These are phyloP conservation scores for Willowsia nigromaculata DNA, from an alignment of 2,888 invertebrate species.

Conservation along the genomic window DNA sequence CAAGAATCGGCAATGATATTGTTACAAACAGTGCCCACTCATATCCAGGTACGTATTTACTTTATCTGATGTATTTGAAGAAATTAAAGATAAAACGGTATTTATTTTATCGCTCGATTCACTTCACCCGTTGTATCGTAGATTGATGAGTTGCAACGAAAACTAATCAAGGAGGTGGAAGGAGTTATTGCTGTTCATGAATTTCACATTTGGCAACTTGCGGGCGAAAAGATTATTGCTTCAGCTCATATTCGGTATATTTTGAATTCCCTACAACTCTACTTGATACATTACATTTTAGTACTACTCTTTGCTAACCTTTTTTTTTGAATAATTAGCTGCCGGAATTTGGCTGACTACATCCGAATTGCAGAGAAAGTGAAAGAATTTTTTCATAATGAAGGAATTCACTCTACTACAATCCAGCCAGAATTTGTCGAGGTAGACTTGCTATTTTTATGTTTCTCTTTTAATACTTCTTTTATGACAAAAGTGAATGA, in stretches of 20 bases:
- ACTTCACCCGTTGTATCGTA: slow-evolving; percentile 80
- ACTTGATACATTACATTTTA: not conserved
- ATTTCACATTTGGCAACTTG: slow-evolving; percentile 98
- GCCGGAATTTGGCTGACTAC: slow-evolving; percentile 96
- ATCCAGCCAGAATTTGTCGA: slow-evolving; percentile 99
- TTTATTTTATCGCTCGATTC: not conserved
- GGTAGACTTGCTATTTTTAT: slow-evolving; percentile 80
- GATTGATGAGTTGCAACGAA: slow-evolving; percentile 94
- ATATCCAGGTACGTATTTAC: slow-evolving; percentile 86
- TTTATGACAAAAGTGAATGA: not conserved
- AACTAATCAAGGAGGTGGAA: slow-evolving; percentile 92
- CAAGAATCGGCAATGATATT: slow-evolving; percentile 96
- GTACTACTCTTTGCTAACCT: not conserved
- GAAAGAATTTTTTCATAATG: slow-evolving; percentile 98
- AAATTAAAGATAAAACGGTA: no score
- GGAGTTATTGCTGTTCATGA: slow-evolving; percentile 98
- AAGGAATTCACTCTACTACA: slow-evolving; percentile 98
- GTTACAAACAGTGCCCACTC: slow-evolving; percentile 98
- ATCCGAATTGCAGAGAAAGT: slow-evolving; percentile 98
- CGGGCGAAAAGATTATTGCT: slow-evolving; percentile 96
- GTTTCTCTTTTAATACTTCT: not conserved
- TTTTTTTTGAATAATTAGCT: slow-evolving; percentile 82
- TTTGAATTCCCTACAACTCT: no score
- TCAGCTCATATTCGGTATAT: slow-evolving; percentile 93
- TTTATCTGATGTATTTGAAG: no score